Evolutionary conservation across 2,888 invertebrate genomes (phyloP).

Genomic region (Augochlorella aurata): DNA sequence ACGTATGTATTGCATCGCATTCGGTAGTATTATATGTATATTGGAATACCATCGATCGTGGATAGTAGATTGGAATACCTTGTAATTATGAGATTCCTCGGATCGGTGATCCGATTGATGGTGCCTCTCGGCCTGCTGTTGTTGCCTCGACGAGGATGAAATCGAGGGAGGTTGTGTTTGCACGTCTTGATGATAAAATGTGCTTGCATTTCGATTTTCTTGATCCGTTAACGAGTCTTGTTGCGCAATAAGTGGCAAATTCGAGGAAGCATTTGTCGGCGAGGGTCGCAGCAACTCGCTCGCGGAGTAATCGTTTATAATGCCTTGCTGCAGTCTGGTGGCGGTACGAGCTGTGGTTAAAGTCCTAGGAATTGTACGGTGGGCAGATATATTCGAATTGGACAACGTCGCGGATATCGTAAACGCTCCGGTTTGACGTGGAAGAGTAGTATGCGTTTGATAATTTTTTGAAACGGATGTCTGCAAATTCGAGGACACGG

Average conservation of each 20-base stretch:
- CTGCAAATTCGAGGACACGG: constrained; percentile 75
- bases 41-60: constrained; percentile 46
- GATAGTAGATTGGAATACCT: constrained; percentile 54
- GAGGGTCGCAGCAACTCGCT: constrained; percentile 74
- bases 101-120: constrained; percentile 58
- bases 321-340: constrained; percentile 75
- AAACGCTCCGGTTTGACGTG: constrained; percentile 78
- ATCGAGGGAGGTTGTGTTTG: constrained; percentile 45
- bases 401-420: constrained; percentile 80
- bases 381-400: constrained; percentile 80
- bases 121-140: constrained; percentile 64
- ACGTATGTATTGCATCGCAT: not conserved
- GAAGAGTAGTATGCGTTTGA: constrained; percentile 83
- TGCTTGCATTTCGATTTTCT: constrained; percentile 63
- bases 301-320: constrained; percentile 73
- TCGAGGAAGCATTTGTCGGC: constrained; percentile 62
- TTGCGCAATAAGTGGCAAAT: constrained; percentile 27
- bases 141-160: constrained; percentile 42
- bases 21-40: not conserved
- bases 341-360: constrained; percentile 78
- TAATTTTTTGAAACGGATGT: constrained; percentile 81
- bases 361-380: constrained; percentile 84
- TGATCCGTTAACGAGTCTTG: constrained; percentile 52
- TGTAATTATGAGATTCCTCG: constrained; percentile 59
- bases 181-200: constrained; percentile 76